phyloP scores from a whole-genome alignment of 2,888 invertebrate genomes.

The Alloscopus bannaensis region DNA sequence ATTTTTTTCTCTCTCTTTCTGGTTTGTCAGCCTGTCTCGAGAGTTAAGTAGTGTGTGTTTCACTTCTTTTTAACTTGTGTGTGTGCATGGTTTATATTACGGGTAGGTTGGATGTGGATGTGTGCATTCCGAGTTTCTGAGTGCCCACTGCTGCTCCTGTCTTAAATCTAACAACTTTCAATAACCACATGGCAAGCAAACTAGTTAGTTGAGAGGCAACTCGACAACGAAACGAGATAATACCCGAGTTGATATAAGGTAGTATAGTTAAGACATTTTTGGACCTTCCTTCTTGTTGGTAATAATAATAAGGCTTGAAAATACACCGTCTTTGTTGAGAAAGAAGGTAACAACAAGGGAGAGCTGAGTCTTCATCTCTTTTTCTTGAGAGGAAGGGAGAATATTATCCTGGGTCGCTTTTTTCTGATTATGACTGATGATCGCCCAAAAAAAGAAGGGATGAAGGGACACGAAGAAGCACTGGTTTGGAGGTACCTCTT shows the following conservation, averaged over 20 bases:
- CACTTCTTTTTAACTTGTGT: conserved; percentile 35
- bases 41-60: conserved; percentile 39
- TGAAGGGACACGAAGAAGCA: conserved; percentile 38
- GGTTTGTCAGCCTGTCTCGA: conserved; percentile 24
- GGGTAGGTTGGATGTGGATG: conserved; percentile 29
- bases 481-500: conserved; percentile 34
- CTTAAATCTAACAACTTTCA: conserved; percentile 40
- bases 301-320: conserved; percentile 64
- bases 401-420: conserved; percentile 29
- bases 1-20: conserved; percentile 28
- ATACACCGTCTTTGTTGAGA: conserved; percentile 42
- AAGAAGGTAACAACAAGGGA: conserved; percentile 48
- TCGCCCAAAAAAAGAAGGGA: conserved; percentile 37
- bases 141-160: neutral
- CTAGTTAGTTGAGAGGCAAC: conserved; percentile 42
- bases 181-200: conserved; percentile 57
- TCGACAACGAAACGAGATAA: conserved; percentile 50
- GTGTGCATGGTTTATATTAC: conserved; percentile 25
- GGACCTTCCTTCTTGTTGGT: conserved; percentile 60
- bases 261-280: conserved; percentile 20
- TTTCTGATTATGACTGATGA: conserved; percentile 53
- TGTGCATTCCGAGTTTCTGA: conserved; percentile 12
- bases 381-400: conserved; percentile 7
- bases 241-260: conserved; percentile 46
- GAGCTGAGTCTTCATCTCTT: conserved; percentile 31